A percentile compares a stretch with the other conserved stretches of the same genome.
These are phyloP conservation scores for Myiozetetes cayanensis DNA, from an alignment of 2,113 vertebrate species.

Conservation along the genomic window DNA sequence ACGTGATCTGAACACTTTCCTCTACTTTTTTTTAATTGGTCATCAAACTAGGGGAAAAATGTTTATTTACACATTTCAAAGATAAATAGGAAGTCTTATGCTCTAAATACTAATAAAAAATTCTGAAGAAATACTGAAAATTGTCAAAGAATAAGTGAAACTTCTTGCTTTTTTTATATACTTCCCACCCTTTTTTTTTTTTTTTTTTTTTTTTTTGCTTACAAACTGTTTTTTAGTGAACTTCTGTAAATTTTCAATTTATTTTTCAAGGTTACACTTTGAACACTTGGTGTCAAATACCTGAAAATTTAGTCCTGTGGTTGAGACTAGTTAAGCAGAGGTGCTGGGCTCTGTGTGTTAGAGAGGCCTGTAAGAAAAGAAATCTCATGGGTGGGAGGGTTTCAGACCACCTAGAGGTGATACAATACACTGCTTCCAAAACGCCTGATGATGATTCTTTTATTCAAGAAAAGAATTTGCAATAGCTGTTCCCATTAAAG, in stretches of 20 bases:
- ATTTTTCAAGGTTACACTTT: neutral
- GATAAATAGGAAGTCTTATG: neutral
- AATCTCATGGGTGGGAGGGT: neutral
- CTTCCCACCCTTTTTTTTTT: neutral
- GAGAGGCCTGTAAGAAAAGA: neutral
- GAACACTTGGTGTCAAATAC: neutral
- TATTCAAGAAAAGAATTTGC: neutral
- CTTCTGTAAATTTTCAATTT: neutral
- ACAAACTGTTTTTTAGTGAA: neutral
- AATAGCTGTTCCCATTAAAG: neutral
- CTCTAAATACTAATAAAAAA: neutral
- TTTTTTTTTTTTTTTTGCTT: neutral
- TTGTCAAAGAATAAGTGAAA: neutral
- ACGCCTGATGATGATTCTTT: neutral
- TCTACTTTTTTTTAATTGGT: neutral
- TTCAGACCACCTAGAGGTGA: neutral
- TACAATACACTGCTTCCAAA: neutral
- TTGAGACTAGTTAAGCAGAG: neutral
- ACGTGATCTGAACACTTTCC: neutral
- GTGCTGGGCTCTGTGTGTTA: neutral
- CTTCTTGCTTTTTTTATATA: neutral
- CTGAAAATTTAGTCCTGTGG: neutral
- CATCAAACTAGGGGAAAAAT: neutral
- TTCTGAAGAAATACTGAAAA: neutral
- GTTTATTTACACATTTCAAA: neutral